These are phyloP conservation scores for Epistrophe grossulariae DNA, from an alignment of 2,888 invertebrate genomes.

Conservation along the genomic window DNA sequence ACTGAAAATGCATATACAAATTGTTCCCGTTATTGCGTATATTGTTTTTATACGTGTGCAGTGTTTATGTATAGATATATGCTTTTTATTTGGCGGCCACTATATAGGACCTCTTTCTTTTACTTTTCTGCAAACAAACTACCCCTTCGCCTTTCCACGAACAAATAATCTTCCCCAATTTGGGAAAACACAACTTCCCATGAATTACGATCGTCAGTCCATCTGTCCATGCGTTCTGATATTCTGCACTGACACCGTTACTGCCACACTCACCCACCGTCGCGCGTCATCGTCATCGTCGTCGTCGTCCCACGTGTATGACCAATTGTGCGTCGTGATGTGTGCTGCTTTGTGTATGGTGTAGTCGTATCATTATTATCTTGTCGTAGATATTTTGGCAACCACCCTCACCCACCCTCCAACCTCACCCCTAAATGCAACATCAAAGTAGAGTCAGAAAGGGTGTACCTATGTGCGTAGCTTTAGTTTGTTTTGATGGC, in stretches of 20 bases:
- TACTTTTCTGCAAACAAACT: slow-evolving; percentile 2
- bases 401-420: slow-evolving; percentile 10
- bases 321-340: slow-evolving; percentile 29
- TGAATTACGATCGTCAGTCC: slow-evolving; percentile 31
- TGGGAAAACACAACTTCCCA: background rate
- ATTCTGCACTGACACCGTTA: slow-evolving; percentile 41
- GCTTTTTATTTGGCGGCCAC: slow-evolving; percentile 1
- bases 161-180: background rate
- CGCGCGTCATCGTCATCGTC: background rate
- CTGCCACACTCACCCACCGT: too few species aligned
- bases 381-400: slow-evolving; percentile 69
- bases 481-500: slow-evolving; percentile 72
- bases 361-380: slow-evolving; percentile 62
- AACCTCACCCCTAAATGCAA: slow-evolving; percentile 26
- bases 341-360: slow-evolving; percentile 32
- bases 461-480: slow-evolving; percentile 62
- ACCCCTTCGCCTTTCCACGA: slow-evolving; percentile 5
- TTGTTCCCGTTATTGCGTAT: slow-evolving; percentile 66
- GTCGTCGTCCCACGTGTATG: background rate
- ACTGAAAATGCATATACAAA: slow-evolving; percentile 69
- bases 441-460: slow-evolving; percentile 29
- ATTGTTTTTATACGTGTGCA: slow-evolving; percentile 30
- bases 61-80: slow-evolving; percentile 3
- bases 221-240: slow-evolving; percentile 52
- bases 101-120: slow-evolving; percentile 6